Evolutionary conservation across 2,888 invertebrate genomes (phyloP).

Genomic region (Gymnoscelis rufifasciata): DNA sequence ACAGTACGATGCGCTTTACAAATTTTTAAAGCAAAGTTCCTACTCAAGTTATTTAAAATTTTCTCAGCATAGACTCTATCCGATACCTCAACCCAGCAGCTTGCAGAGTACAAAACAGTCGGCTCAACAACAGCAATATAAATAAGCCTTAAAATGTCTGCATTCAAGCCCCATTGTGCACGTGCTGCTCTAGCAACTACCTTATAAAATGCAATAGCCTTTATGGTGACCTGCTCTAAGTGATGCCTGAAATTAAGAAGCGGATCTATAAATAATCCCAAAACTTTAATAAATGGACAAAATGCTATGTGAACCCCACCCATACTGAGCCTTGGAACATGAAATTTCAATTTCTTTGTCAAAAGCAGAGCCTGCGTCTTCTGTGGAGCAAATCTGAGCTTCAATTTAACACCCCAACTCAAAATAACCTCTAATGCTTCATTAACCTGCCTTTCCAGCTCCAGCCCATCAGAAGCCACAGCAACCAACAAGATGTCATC

Average conservation of each 20-base stretch:
- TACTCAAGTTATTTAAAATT: background rate
- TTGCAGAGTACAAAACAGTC: no score
- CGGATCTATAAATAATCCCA: conserved; percentile 2
- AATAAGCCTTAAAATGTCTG: no score
- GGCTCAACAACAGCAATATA: no score
- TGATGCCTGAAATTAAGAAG: background rate
- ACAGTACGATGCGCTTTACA: background rate
- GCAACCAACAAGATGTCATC: no score
- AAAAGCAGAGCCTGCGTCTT: no score
- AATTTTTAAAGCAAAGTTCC: background rate
- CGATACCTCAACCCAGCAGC: background rate
- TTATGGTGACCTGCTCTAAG: background rate
- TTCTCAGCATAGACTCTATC: background rate
- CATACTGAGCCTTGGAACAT: background rate
- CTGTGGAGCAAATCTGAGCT: conserved; percentile 3
- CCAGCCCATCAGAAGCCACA: conserved; percentile 2
- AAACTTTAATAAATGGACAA: background rate
- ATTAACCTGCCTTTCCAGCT: conserved; percentile 8
- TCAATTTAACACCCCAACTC: conserved; percentile 9
- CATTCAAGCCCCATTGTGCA: no score
- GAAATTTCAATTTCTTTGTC: background rate
- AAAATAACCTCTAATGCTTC: conserved; percentile 2
- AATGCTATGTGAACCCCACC: background rate
- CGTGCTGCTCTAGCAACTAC: no score
- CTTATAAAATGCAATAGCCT: no score